Evolutionary conservation across 2,113 vertebrate genomes (phyloP), one percentile per base, ranked within the genome.

Genomic region (Forbesichthys agassizii): DNA sequence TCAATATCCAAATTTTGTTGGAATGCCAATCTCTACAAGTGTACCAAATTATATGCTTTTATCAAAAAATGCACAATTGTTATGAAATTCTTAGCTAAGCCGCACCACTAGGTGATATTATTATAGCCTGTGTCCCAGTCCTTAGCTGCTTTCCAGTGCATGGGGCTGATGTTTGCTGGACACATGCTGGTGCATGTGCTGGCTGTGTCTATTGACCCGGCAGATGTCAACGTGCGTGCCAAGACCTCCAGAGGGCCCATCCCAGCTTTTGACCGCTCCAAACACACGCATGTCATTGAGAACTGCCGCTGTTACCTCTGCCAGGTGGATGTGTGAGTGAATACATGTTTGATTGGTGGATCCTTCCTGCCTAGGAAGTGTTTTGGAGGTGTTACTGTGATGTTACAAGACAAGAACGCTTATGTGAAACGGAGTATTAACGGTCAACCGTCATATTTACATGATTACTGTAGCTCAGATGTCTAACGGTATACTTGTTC

Each of bases 241-340:
- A 98, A 94, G 88, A 95, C 91, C 69, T 91, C 93, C 48, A 74
- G 84, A 33, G 94, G 94, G 3, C 95, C 95, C 0, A 79, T 96
- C 27, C 93, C 94, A 1, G 81, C 87, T 33, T 98, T 98, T 71
- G 96, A 91, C 88, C 95, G 95, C 79, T 93, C 81, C 61, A 95
- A 97, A 1, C 98, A 96, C 0, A 87, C 93, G 1, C 96, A 98
- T 11, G 96, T 98, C 89, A 98, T 99, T 66, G 96, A 99, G 90
- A 98, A 99, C 89, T 94, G 94, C 78, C 96, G 98, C 90, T 99
- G 98, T 91, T 96, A 95, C 88, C 93, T 99, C 75, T 99, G 98
- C 79, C 94, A 98, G 64, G 97, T 99, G 1, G 94, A 98, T 60
- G 97, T 99, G 97, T 99, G 93, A 96, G 97, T 96, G 48, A 10